These are phyloP conservation scores for Carcharodon carcharias DNA, from an alignment of 2,797 vertebrate species.

Conservation along the genomic window DNA sequence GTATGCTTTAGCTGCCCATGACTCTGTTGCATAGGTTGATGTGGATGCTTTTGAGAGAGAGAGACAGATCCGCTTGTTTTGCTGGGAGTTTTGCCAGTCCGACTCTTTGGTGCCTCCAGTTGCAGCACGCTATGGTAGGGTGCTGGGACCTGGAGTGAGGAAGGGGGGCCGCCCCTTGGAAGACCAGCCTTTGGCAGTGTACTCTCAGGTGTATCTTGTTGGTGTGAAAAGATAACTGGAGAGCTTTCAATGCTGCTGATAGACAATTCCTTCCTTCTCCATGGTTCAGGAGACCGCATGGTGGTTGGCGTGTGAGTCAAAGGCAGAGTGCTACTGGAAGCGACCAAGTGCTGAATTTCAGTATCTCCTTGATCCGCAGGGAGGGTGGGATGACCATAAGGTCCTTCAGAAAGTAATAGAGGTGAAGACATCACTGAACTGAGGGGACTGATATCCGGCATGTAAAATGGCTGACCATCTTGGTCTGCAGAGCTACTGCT, in stretches of 20 bases:
- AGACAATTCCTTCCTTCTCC: constrained; percentile 86
- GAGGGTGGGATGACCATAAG: constrained; percentile 88
- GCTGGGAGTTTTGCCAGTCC: constrained; percentile 76
- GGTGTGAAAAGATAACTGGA: constrained; percentile 80
- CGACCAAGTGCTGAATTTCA: constrained; percentile 68
- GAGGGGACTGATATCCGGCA: constrained; percentile 93
- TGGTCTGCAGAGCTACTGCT: constrained; percentile 75
- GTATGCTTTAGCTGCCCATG: constrained; percentile 99
- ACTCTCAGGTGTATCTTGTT: constrained; percentile 80
- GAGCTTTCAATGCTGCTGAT: constrained; percentile 85
- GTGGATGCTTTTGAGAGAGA: constrained; percentile 74
- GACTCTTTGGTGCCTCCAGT: constrained; percentile 86
- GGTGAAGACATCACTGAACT: constrained; percentile 93
- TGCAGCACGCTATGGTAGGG: constrained; percentile 87
- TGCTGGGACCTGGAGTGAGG: constrained; percentile 72
- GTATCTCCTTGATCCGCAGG: constrained; percentile 86
- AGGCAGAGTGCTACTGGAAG: constrained; percentile 87
- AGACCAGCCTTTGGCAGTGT: constrained; percentile 68
- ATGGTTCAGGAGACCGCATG: constrained; percentile 85
- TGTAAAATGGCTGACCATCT: constrained; percentile 89
- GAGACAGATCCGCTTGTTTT: constrained; percentile 60
- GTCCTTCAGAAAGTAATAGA: constrained; percentile 80
- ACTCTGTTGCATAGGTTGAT: constrained; percentile 98
- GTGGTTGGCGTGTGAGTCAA: constrained; percentile 86
- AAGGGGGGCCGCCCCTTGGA: constrained; percentile 71